phyloP scores from a whole-genome alignment of 30 jellyfish, hydroid and myxozoan genomes.

The Aurelia aurita region DNA sequence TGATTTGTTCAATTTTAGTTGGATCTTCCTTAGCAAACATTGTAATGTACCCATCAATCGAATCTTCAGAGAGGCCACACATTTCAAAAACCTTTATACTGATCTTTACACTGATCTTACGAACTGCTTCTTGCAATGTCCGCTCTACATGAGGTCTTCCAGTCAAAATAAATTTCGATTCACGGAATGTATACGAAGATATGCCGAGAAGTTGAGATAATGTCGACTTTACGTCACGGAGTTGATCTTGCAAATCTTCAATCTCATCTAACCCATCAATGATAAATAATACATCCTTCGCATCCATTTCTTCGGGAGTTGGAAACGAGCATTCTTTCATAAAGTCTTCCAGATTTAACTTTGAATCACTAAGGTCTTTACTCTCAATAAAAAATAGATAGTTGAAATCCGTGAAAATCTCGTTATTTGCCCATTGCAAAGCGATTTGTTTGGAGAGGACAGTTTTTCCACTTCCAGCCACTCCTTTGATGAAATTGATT shows the following conservation, averaged over 20 bases:
- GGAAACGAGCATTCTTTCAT: neutral
- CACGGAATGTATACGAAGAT: neutral
- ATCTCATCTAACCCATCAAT: neutral
- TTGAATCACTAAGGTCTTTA: neutral
- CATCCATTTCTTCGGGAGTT: neutral
- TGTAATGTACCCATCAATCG: too few relatives aligned
- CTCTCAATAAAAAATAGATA: neutral
- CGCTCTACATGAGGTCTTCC: neutral
- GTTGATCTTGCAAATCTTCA: neutral
- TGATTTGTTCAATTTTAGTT: neutral
- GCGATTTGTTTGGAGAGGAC: neutral
- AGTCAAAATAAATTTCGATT: neutral
- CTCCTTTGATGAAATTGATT: neutral
- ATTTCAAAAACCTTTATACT: too few relatives aligned
- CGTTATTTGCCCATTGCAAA: too few relatives aligned
- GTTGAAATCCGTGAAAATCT: too few relatives aligned
- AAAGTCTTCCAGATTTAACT: neutral
- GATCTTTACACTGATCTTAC: too few relatives aligned
- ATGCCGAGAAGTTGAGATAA: neutral
- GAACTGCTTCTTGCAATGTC: neutral
- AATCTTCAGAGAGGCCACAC: too few relatives aligned
- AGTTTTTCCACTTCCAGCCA: slow-evolving; percentile 8
- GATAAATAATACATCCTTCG: neutral
- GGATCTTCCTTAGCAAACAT: too few relatives aligned
- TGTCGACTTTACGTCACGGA: neutral